These are phyloP conservation scores for Sebastes matsubarae DNA, from an alignment of 2,797 vertebrate species.

Conservation along the genomic window DNA sequence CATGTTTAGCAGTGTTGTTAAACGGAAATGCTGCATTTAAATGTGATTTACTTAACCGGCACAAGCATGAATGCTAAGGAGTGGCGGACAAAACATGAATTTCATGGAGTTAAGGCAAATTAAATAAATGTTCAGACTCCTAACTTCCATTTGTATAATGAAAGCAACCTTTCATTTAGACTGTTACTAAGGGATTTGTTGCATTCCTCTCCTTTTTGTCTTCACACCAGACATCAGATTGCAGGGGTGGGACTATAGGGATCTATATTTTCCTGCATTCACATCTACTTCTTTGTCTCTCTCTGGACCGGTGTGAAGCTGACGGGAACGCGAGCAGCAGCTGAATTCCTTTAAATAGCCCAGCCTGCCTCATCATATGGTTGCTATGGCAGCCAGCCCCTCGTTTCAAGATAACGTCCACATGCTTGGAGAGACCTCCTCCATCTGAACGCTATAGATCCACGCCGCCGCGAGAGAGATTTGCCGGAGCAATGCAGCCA, in stretches of 20 bases:
- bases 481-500: conserved; percentile 23
- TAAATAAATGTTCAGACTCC: not conserved
- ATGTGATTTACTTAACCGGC: conserved; percentile 12
- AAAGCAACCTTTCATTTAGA: not conserved
- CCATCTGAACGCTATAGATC: conserved; percentile 70
- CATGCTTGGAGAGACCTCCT: conserved; percentile 64
- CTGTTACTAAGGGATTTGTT: not conserved
- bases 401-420: conserved; percentile 78
- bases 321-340: conserved; percentile 69
- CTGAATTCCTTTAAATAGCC: conserved; percentile 84
- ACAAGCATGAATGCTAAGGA: not conserved
- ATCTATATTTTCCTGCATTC: conserved; percentile 35
- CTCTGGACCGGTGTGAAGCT: conserved; percentile 66
- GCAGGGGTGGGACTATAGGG: not conserved
- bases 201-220: not conserved
- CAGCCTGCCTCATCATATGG: conserved; percentile 81
- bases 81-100: not conserved
- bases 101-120: not conserved
- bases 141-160: not conserved
- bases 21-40: conserved; percentile 18
- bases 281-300: conserved; percentile 68
- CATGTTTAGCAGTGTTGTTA: not conserved
- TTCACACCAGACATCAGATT: not conserved
- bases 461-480: conserved; percentile 15
- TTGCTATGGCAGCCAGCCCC: conserved; percentile 81